These are phyloP conservation scores for Amphiura filiformis DNA, from an alignment of 35 echinoderm and acorn worm species.

Conservation along the genomic window DNA sequence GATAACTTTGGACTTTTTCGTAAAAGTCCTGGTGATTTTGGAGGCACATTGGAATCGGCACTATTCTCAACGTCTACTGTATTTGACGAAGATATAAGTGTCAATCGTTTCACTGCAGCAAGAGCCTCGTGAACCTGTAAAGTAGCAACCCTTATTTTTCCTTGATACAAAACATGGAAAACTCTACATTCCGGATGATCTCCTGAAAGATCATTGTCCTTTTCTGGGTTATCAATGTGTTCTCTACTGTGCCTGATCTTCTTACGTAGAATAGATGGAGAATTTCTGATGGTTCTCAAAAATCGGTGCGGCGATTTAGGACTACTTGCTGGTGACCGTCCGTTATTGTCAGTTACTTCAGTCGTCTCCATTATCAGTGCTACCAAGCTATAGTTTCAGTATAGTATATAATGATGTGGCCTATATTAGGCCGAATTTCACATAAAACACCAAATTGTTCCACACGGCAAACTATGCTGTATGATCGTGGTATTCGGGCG, in stretches of 20 bases:
- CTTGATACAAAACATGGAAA: constrained; percentile 24
- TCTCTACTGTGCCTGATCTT: background rate
- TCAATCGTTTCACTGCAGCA: constrained; percentile 10
- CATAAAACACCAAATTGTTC: too few relatives aligned
- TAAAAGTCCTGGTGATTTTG: background rate
- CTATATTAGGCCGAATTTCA: too few relatives aligned
- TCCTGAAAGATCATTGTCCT: background rate
- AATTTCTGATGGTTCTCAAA: constrained; percentile 10
- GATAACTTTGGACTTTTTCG: background rate
- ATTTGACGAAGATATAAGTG: background rate
- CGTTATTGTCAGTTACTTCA: too few relatives aligned
- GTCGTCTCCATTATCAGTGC: too few relatives aligned
- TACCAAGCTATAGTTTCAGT: too few relatives aligned
- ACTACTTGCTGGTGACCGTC: background rate
- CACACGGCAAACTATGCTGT: too few relatives aligned
- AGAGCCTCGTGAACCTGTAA: constrained; percentile 20
- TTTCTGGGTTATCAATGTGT: too few relatives aligned
- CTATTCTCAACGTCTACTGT: background rate
- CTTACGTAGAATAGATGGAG: constrained; percentile 20
- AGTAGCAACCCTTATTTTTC: background rate
- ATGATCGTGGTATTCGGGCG: too few relatives aligned
- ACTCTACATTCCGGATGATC: background rate
- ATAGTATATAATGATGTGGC: too few relatives aligned
- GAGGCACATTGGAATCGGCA: background rate
- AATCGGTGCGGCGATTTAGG: background rate